These are phyloP conservation scores for Parasteatoda lunata DNA, from an alignment of 2,888 invertebrate species.

Conservation along the genomic window DNA sequence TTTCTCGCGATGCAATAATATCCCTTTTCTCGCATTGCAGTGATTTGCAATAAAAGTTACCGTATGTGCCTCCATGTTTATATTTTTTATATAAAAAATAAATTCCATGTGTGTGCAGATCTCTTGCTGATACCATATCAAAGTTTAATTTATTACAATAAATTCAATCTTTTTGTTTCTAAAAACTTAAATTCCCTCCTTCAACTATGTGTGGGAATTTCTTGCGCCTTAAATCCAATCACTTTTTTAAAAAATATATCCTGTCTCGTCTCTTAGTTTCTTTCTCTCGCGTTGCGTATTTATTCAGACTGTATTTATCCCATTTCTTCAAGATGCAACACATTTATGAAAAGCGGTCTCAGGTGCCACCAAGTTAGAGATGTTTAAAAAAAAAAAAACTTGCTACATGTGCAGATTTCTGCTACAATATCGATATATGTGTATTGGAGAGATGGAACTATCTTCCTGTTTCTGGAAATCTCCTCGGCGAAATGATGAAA, in stretches of 20 bases:
- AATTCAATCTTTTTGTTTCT: too few species aligned
- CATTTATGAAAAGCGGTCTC: conserved; percentile 54
- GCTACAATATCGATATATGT: conserved; percentile 27
- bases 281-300: conserved; percentile 44
- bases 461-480: conserved; percentile 37
- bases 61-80: too few species aligned
- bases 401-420: conserved; percentile 50
- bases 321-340: neutral
- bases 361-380: conserved; percentile 30
- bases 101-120: too few species aligned
- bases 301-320: neutral
- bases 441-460: neutral
- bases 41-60: too few species aligned
- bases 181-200: too few species aligned
- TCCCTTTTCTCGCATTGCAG: too few species aligned
- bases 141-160: too few species aligned
- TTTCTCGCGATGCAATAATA: too few species aligned
- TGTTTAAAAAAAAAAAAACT: neutral
- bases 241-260: conserved; percentile 9
- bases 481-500: conserved; percentile 54
- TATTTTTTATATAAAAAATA: too few species aligned
- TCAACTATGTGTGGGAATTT: too few species aligned
- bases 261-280: conserved; percentile 48
- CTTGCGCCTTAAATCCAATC: too few species aligned
- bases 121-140: too few species aligned